Conservation (phyloP, 2,888 invertebrate species). For the Gymnoscelis rufifasciata region DNA sequence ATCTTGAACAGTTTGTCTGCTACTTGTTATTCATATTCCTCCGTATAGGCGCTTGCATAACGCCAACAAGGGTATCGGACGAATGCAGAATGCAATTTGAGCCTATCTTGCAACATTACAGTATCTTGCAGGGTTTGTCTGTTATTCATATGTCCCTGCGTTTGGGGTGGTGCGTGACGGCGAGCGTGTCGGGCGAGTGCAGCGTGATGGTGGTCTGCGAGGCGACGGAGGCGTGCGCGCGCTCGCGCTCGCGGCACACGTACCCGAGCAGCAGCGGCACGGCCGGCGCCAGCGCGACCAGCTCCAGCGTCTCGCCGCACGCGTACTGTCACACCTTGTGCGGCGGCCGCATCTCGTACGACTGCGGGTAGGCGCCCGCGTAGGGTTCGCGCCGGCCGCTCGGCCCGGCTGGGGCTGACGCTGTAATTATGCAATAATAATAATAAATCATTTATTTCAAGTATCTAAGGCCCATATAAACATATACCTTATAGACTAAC, state of each 20-base stretch:
- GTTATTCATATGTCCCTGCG: conserved; percentile 18
- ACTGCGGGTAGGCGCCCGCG: conserved; percentile 85
- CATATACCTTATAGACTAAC: too few species aligned
- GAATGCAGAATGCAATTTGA: too few species aligned
- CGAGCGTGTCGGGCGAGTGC: conserved; percentile 52
- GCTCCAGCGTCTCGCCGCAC: conserved; percentile 51
- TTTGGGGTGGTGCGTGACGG: conserved; percentile 15
- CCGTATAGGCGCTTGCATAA: too few species aligned
- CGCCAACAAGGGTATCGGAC: too few species aligned
- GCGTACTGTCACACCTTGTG: conserved; percentile 82
- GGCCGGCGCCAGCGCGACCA: conserved; percentile 59
- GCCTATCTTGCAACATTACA: too few species aligned
- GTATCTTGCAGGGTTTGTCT: too few species aligned
- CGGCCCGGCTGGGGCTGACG: conserved; percentile 62
- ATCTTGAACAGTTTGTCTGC: too few species aligned
- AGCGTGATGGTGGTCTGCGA: conserved; percentile 70
- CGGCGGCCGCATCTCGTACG: conserved; percentile 86
- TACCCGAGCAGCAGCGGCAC: conserved; percentile 65
- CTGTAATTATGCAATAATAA: background rate
- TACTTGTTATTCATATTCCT: too few species aligned
- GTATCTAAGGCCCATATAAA: too few species aligned
- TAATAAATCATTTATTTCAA: too few species aligned
- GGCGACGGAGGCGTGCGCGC: conserved; percentile 46
- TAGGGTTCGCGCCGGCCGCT: conserved; percentile 81
- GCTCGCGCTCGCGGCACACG: conserved; percentile 55